phyloP scores from a whole-genome alignment of 2,797 vertebrate genomes.

The Lacerta bilineata region DNA sequence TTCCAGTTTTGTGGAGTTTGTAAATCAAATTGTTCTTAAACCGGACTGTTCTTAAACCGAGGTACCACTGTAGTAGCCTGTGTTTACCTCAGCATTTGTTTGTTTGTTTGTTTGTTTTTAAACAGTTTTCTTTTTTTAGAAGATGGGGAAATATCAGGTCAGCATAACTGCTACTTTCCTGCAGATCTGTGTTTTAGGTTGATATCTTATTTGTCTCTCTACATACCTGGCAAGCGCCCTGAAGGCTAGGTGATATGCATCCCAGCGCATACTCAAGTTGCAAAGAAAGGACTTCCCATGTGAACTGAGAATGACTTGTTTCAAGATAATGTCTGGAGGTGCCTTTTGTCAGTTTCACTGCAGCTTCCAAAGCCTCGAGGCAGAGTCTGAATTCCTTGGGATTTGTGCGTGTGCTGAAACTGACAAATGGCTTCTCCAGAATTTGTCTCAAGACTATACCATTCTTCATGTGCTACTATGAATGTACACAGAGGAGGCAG shows the following conservation, averaged over 20 bases:
- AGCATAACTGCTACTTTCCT: neutral
- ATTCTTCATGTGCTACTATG: neutral
- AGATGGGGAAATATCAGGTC: neutral
- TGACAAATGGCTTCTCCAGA: neutral
- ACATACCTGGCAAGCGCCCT: neutral
- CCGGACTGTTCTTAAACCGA: no score
- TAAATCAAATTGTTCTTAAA: no score
- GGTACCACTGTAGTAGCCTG: neutral
- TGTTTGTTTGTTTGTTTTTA: no score
- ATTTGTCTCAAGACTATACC: neutral
- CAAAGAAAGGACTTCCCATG: neutral
- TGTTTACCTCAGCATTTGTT: neutral
- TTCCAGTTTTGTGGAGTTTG: no score
- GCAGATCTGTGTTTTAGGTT: neutral
- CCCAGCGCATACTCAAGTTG: neutral
- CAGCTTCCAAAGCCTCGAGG: neutral
- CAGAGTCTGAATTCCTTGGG: neutral
- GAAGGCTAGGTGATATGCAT: neutral
- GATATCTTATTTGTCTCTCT: neutral
- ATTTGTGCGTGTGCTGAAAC: neutral
- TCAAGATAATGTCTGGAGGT: neutral
- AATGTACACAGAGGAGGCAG: neutral
- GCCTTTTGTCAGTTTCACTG: slow-evolving; percentile 8
- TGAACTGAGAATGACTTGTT: neutral
- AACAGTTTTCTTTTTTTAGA: neutral